Percentiles rank a stretch among this genome's conserved stretches.
Evolutionary conservation across 2,797 vertebrate species (phyloP).

Genomic region (Bryconaethiops microstoma): DNA sequence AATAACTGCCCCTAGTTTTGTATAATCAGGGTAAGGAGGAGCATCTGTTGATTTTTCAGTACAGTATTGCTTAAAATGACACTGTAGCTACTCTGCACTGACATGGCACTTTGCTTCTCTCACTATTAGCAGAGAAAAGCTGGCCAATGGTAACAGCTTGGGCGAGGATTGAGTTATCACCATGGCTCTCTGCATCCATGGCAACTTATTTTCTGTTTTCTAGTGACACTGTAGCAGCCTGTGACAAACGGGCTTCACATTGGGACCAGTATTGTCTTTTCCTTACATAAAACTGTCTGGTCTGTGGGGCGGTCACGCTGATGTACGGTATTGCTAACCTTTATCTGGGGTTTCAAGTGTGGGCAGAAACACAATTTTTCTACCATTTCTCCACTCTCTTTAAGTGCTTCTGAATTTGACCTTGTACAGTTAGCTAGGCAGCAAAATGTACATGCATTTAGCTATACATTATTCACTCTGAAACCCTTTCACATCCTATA

Average conservation of each 20-base stretch:
- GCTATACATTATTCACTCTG: slow-evolving; percentile 34
- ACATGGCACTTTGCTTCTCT: background rate
- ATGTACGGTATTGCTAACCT: background rate
- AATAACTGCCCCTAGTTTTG: too few relatives aligned
- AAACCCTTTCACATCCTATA: background rate
- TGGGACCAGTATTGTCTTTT: background rate
- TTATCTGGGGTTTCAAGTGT: background rate
- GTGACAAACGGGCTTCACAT: background rate
- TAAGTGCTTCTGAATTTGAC: slow-evolving; percentile 3
- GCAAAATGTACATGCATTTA: slow-evolving; percentile 19
- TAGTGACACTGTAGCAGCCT: slow-evolving; percentile 6
- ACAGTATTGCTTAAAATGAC: too few relatives aligned
- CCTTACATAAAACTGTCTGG: slow-evolving; percentile 22
- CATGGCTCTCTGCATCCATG: slow-evolving; percentile 43
- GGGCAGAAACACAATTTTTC: background rate
- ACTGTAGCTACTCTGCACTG: background rate
- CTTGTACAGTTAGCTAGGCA: background rate
- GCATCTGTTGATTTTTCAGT: too few relatives aligned
- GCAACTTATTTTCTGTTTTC: slow-evolving; percentile 33
- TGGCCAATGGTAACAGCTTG: slow-evolving; percentile 12
- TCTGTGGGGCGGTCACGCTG: background rate
- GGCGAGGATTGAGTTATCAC: slow-evolving; percentile 35
- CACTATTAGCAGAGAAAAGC: background rate
- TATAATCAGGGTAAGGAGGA: too few relatives aligned
- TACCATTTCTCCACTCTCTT: background rate